phyloP scores from a whole-genome alignment of 2,797 vertebrate species.

The Adelosebastes latens region DNA sequence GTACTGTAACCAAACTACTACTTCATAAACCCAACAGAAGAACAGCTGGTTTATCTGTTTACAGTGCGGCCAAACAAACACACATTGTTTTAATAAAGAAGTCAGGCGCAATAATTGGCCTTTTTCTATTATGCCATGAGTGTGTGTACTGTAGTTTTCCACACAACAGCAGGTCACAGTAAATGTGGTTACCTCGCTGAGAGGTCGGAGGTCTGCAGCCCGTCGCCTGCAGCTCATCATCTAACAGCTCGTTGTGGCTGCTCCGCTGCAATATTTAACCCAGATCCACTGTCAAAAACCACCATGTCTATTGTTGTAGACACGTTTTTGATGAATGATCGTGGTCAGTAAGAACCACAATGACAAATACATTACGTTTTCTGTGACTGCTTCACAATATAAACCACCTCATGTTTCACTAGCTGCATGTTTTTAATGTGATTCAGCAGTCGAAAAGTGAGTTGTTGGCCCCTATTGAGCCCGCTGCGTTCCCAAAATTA shows the following conservation, averaged over 20 bases:
- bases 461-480: neutral
- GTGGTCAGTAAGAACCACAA: neutral
- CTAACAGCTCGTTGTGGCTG: neutral
- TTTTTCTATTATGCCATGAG: neutral
- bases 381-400: neutral
- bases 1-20: neutral
- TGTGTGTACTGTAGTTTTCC: neutral
- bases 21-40: neutral
- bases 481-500: neutral
- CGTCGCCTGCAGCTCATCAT: neutral
- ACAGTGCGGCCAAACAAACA: neutral
- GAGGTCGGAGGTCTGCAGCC: neutral
- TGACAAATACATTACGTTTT: neutral
- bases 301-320: neutral
- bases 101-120: neutral
- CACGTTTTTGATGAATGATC: neutral
- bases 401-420: neutral
- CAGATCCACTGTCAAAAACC: neutral
- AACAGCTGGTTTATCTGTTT: neutral
- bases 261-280: neutral
- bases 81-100: neutral
- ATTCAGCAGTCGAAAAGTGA: neutral
- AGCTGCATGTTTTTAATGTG: neutral
- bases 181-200: neutral
- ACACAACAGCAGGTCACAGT: neutral